A percentile compares a stretch with the other conserved stretches of the same genome.
These are phyloP conservation scores for Osmoderma eremita DNA, from an alignment of 2,888 invertebrate species.

Conservation along the genomic window DNA sequence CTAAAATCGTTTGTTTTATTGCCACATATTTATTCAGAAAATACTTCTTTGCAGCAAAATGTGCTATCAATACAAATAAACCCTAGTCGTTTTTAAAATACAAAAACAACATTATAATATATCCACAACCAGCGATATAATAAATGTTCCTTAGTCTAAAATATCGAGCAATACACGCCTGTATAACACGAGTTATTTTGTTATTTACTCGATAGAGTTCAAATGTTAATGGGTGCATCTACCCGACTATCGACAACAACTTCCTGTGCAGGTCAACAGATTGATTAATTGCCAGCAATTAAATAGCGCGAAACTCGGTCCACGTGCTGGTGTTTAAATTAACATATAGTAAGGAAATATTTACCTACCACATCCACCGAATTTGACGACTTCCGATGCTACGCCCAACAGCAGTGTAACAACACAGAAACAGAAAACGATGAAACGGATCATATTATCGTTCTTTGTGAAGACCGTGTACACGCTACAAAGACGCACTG, in stretches of 20 bases:
- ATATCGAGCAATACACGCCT: too few relatives aligned
- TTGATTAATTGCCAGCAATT: neutral
- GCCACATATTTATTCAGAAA: too few relatives aligned
- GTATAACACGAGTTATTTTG: too few relatives aligned
- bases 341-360: constrained; percentile 10
- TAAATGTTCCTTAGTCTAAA: too few relatives aligned
- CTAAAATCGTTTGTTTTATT: too few relatives aligned
- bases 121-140: too few relatives aligned
- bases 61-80: too few relatives aligned
- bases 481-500: constrained; percentile 1
- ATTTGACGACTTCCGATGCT: constrained; percentile 33
- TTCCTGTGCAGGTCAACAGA: neutral
- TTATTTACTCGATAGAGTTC: too few relatives aligned
- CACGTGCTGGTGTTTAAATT: too few relatives aligned
- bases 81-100: too few relatives aligned
- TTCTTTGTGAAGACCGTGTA: neutral
- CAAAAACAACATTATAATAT: too few relatives aligned
- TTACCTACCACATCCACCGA: constrained; percentile 43
- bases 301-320: neutral
- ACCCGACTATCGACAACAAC: neutral
- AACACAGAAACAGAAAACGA: constrained; percentile 41
- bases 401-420: constrained; percentile 38
- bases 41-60: too few relatives aligned
- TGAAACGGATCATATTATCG: constrained; percentile 37
- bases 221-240: neutral